Conservation (phyloP, 2,113 vertebrate species). For the Mirounga angustirostris region DNA sequence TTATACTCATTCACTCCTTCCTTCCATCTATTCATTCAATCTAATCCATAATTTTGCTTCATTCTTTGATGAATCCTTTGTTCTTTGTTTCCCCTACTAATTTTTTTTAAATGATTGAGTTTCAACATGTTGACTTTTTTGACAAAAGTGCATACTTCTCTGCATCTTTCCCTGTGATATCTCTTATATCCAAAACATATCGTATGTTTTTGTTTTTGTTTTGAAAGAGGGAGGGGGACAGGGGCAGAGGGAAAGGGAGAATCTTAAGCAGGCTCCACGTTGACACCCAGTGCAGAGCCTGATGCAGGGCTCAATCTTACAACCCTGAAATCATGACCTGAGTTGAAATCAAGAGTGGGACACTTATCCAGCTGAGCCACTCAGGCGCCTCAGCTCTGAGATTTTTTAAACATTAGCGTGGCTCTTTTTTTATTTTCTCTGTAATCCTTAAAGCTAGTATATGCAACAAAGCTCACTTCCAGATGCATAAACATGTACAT, state of each 20-base stretch:
- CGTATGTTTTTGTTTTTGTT: neutral
- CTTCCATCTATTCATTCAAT: neutral
- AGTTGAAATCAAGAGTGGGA: neutral
- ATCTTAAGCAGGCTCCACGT: neutral
- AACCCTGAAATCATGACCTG: neutral
- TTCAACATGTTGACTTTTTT: neutral
- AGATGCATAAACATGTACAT: neutral
- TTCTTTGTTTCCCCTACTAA: neutral
- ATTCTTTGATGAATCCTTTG: slow-evolving; percentile 9
- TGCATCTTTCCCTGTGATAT: neutral
- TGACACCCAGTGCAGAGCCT: neutral
- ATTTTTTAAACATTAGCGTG: neutral
- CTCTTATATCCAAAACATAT: neutral
- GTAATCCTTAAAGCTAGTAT: neutral
- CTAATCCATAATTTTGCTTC: slow-evolving; percentile 35
- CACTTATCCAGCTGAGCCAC: neutral
- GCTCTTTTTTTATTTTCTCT: neutral
- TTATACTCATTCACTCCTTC: neutral
- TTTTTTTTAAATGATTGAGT: neutral
- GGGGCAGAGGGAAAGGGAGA: neutral
- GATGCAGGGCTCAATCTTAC: neutral
- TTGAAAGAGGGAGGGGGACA: neutral
- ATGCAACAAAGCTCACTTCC: neutral
- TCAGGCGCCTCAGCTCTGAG: neutral
- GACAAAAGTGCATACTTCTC: neutral